A percentile compares a stretch with the other conserved stretches of the same genome.
These are phyloP conservation scores for Cheilosia urbana DNA, from an alignment of 2,888 invertebrate genomes.

Conservation along the genomic window DNA sequence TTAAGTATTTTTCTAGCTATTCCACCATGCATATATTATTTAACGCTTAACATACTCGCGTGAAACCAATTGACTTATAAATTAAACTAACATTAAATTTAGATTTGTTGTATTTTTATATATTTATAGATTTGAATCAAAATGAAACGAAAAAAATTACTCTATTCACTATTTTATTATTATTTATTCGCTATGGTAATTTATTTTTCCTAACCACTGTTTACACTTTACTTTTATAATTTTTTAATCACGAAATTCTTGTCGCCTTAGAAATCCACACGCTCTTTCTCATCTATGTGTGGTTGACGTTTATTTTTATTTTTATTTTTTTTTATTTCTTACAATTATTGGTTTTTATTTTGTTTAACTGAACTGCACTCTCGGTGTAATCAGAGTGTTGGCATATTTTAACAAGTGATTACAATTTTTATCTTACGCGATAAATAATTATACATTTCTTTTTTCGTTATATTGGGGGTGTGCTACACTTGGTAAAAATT, in stretches of 20 bases:
- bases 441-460: background rate
- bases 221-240: constrained; percentile 13
- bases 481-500: constrained; percentile 41
- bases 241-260: constrained; percentile 28
- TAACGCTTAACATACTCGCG: background rate
- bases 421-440: constrained; percentile 37
- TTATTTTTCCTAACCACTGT: constrained; percentile 14
- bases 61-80: constrained; percentile 36
- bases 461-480: constrained; percentile 4
- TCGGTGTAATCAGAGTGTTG: constrained; percentile 45
- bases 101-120: constrained; percentile 30
- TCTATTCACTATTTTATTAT: constrained; percentile 52
- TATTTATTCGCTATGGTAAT: constrained; percentile 25
- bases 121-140: background rate
- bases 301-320: background rate
- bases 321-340: constrained; percentile 31
- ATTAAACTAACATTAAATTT: constrained; percentile 13
- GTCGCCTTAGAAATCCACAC: constrained; percentile 15
- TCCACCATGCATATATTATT: constrained; percentile 3
- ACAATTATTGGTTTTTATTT: constrained; percentile 11
- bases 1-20: constrained; percentile 24
- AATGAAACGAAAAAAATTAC: background rate
- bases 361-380: constrained; percentile 13
- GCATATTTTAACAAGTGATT: constrained; percentile 39
- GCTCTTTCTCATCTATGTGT: constrained; percentile 14